phyloP scores from a whole-genome alignment of 2,113 vertebrate species.

The Petrocephalus microphthalmus region DNA sequence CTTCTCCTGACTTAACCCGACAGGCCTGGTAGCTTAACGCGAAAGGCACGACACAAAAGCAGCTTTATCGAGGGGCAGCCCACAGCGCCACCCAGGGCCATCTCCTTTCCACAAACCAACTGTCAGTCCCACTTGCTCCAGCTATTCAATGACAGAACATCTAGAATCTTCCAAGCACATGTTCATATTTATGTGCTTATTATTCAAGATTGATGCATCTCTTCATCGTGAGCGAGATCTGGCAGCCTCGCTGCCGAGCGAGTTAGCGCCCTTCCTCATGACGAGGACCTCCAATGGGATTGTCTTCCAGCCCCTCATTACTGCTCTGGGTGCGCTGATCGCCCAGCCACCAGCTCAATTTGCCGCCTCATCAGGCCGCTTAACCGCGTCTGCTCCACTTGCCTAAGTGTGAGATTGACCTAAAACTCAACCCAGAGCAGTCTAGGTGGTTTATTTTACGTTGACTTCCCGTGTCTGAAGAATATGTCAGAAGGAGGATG shows the following conservation, averaged over 20 bases:
- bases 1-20: background rate
- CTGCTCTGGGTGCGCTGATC: background rate
- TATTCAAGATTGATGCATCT: background rate
- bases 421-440: background rate
- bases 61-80: background rate
- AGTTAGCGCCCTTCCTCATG: background rate
- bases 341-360: background rate
- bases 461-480: background rate
- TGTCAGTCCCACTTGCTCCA: background rate
- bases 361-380: background rate
- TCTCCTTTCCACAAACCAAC: background rate
- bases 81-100: background rate
- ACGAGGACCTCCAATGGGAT: background rate
- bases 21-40: background rate
- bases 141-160: background rate
- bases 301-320: background rate
- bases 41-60: background rate
- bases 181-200: background rate
- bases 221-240: background rate
- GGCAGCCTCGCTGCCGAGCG: background rate
- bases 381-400: background rate
- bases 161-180: background rate
- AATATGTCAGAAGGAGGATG: background rate
- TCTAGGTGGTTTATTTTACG: background rate
- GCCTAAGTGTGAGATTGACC: background rate